Conservation (phyloP, 2,113 vertebrate species). For the Ictidomys tridecemlineatus region DNA sequence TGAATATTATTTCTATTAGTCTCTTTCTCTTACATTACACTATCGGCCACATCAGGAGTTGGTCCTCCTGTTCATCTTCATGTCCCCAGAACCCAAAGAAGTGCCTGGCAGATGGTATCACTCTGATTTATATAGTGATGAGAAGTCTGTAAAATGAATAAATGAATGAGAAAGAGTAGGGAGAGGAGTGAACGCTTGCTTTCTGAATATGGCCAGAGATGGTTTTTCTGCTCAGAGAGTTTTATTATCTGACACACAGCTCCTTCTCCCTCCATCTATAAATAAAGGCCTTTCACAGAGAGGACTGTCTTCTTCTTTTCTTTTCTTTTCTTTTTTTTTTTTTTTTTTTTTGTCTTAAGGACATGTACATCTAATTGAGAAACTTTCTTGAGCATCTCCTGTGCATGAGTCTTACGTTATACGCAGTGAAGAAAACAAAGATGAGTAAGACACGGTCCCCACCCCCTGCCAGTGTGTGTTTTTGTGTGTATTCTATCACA, state of each 20-base stretch:
- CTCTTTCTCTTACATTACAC: background rate
- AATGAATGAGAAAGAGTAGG: background rate
- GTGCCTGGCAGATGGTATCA: background rate
- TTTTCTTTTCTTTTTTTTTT: background rate
- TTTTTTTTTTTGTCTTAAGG: background rate
- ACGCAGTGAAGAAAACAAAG: conserved; percentile 10
- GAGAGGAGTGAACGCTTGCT: conserved; percentile 1
- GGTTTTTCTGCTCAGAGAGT: background rate
- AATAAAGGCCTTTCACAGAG: background rate
- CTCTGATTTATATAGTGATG: background rate
- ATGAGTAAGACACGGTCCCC: background rate
- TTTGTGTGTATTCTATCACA: conserved; percentile 58
- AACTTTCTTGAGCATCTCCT: background rate
- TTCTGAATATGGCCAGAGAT: background rate
- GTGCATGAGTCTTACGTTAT: background rate
- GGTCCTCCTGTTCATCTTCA: background rate
- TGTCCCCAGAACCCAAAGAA: background rate
- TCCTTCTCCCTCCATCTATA: background rate
- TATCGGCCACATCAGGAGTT: background rate
- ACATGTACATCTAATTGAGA: conserved; percentile 35
- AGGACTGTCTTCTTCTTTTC: background rate
- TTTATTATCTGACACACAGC: background rate
- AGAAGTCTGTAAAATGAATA: conserved; percentile 24
- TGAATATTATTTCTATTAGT: background rate
- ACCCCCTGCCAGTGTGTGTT: conserved; percentile 11